Evolutionary conservation across 2,888 invertebrate genomes (phyloP).

Genomic region (Melieria picta): DNA sequence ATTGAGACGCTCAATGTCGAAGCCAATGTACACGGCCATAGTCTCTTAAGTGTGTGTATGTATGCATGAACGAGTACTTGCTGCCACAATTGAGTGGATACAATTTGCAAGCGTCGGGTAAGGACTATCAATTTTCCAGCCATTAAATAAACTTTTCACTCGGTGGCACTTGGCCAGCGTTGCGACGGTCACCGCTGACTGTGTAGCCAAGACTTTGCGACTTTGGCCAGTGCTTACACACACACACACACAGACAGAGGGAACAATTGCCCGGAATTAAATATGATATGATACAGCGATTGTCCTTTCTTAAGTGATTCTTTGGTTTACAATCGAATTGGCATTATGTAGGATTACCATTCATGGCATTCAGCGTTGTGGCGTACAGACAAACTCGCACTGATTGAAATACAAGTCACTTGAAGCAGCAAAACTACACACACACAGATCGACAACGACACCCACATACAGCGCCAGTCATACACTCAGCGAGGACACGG

Average conservation of each 20-base stretch:
- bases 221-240: neutral
- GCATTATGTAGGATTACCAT: slow-evolving; percentile 57
- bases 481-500: neutral
- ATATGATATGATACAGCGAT: slow-evolving; percentile 50
- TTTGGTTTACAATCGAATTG: slow-evolving; percentile 56
- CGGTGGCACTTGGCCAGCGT: slow-evolving; percentile 23
- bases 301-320: slow-evolving; percentile 43
- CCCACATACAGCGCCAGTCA: neutral
- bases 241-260: neutral
- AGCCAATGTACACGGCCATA: neutral
- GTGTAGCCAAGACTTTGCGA: neutral
- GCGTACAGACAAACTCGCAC: slow-evolving; percentile 21
- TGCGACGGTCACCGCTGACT: neutral
- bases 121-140: slow-evolving; percentile 30
- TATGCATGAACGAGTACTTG: neutral
- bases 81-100: slow-evolving; percentile 4
- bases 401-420: slow-evolving; percentile 31
- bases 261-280: slow-evolving; percentile 34
- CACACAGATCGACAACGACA: slow-evolving; percentile 12
- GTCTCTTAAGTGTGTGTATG: neutral
- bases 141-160: slow-evolving; percentile 33
- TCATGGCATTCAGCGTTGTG: slow-evolving; percentile 12
- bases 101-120: slow-evolving; percentile 21
- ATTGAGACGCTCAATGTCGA: neutral
- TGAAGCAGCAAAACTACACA: slow-evolving; percentile 24